Base-by-base conservation (phyloP, 1,140 invertebrate genomes). In the Xylocopa sonorina region DNA sequence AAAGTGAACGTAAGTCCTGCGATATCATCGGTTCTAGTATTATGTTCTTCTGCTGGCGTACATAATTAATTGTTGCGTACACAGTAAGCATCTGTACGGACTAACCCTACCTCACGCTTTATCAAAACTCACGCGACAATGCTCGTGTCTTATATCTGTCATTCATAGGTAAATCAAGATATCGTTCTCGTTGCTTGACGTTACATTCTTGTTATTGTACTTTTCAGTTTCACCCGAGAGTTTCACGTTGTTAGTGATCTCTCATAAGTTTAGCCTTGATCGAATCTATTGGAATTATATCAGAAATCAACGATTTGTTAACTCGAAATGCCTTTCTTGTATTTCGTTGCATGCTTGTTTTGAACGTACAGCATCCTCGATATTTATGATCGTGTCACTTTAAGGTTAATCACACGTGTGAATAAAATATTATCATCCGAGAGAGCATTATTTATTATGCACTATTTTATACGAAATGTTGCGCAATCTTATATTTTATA, bases 1-100 rank as follows among this genome's bases (percentile, higher is more conserved):
- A 87, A 87, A 90, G 68, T 82, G 91, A 92, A 72, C 79, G 91
- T 92, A 90, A 92, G 91, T 92, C 62, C 24, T 18, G 29, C 34
- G 48, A 53, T 24, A 16, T 79, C 67, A 46, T 78, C 32, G 68
- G 58, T 50, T 74, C 27, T 50, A 34, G 41, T 38, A 58, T 58
- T 32, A 5, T 10, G 2, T 12, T 73, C 27, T 16, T 2, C 16
- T n/a, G 2, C 9, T 55, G 14, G n/a, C 21, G 3, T 67, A 51
- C 38, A 12, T 63, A 27, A 27, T 78, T 69, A 60, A 58, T 60
- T 46, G 29, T 34, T 48, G 41, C 53, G 32, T 67, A 81, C 24
- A 63, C 2, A 27, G 34, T 34, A 41, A 53, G 50, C 75, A 60
- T 41, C 55, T 50, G 55, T 43, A 41, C 24, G 43, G 51, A 80